A percentile compares a stretch with the other conserved stretches of the same genome.
phyloP scores from a whole-genome alignment of 2,797 vertebrate species.

The Phoebastria nigripes region DNA sequence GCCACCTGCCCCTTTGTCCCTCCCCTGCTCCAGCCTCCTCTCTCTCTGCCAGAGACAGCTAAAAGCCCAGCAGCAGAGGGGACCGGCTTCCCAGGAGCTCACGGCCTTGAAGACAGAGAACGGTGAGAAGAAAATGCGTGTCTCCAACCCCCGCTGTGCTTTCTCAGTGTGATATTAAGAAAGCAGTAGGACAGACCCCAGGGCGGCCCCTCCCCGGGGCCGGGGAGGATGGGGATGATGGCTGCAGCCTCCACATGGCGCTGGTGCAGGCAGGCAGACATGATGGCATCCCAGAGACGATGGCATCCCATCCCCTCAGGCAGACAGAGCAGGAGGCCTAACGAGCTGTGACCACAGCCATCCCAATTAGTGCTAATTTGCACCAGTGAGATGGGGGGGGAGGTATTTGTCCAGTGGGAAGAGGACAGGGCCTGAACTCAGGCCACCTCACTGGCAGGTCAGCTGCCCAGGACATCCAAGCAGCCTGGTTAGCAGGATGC shows the following conservation, averaged over 20 bases:
- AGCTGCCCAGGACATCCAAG: not conserved
- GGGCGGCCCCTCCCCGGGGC: not conserved
- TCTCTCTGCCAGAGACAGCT: slow-evolving; percentile 59
- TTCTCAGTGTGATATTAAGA: not conserved
- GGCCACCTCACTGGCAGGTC: rapidly evolving
- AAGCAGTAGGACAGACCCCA: not conserved
- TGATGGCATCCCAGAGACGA: not conserved
- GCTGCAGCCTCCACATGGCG: not conserved
- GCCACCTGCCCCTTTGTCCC: not conserved
- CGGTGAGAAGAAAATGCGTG: slow-evolving; percentile 48
- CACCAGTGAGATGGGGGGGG: not conserved
- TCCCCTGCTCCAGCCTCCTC: not conserved
- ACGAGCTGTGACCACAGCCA: not conserved
- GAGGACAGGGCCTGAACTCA: not conserved
- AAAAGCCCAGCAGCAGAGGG: slow-evolving; percentile 35
- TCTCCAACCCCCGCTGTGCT: rapidly evolving
- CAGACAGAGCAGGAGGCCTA: not conserved
- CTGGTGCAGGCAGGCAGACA: not conserved
- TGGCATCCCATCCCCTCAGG: not conserved
- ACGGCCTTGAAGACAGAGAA: slow-evolving; percentile 39
- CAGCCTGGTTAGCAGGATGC: not conserved
- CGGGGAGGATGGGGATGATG: not conserved
- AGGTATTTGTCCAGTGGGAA: not conserved
- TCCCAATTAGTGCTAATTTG: not conserved
- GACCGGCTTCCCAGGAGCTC: slow-evolving; percentile 48